Conservation (phyloP, 2,797 vertebrate species). For the Petrocephalus sullivani region DNA sequence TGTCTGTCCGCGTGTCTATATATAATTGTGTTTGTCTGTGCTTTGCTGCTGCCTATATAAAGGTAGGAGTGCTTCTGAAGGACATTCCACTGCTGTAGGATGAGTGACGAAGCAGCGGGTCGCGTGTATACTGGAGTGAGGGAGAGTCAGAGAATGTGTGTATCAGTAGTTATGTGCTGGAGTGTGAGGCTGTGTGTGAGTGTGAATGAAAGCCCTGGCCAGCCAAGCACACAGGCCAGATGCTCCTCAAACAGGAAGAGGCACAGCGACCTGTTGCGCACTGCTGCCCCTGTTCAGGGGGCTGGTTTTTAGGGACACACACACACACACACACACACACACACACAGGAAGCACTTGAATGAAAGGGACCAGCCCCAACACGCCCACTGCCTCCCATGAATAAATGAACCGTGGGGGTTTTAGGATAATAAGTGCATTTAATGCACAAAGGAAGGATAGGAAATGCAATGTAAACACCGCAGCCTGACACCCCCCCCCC, state of each 20-base stretch:
- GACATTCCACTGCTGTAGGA: not conserved
- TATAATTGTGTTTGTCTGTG: not conserved
- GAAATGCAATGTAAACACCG: not conserved
- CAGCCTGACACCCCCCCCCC: not conserved
- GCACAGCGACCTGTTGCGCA: conserved; percentile 56
- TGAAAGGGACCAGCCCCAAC: not conserved
- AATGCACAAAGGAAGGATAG: not conserved
- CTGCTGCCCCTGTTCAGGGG: conserved; percentile 52
- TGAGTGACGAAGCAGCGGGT: not conserved
- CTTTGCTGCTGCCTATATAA: not conserved
- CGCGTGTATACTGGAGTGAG: not conserved
- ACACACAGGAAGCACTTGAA: conserved; percentile 15
- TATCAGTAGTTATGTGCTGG: too few species aligned
- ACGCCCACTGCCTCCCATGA: not conserved
- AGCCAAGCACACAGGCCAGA: conserved; percentile 49
- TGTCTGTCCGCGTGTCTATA: not conserved
- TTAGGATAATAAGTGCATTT: conserved; percentile 9
- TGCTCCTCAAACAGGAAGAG: conserved; percentile 49
- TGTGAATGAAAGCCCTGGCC: conserved; percentile 40
- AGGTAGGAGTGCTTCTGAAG: too few species aligned
- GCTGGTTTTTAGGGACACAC: conserved; percentile 36
- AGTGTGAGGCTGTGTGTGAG: not conserved
- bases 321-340: not conserved
- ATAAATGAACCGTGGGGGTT: not conserved
- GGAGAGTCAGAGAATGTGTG: not conserved